A percentile compares a stretch with the other conserved stretches of the same genome.
Evolutionary conservation across 2,888 invertebrate species (phyloP).

Genomic region (Augochlorella aurata): DNA sequence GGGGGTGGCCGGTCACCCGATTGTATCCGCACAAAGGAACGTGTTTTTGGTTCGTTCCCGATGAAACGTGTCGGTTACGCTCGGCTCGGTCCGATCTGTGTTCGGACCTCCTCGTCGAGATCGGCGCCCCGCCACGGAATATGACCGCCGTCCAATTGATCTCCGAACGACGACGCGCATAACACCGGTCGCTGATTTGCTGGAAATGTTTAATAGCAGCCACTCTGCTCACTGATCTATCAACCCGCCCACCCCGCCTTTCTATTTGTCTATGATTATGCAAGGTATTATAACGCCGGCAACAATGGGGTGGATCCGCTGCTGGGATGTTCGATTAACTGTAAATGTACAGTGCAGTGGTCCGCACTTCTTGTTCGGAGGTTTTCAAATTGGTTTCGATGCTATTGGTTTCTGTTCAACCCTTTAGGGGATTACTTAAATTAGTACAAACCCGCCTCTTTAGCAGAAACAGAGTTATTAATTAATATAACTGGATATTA

Average conservation of each 20-base stretch:
- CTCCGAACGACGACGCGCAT: constrained; percentile 29
- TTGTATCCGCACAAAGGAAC: constrained; percentile 49
- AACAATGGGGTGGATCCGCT: neutral
- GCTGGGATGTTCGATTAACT: neutral
- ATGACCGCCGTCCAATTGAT: constrained; percentile 44
- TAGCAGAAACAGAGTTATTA: no score
- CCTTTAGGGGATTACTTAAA: no score
- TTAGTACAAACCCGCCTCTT: no score
- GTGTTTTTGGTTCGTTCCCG: constrained; percentile 57
- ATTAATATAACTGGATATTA: no score
- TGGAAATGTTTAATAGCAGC: constrained; percentile 35
- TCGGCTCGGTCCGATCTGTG: constrained; percentile 35
- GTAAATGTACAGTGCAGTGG: neutral
- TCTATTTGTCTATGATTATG: constrained; percentile 12
- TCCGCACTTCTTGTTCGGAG: neutral
- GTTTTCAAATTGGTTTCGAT: neutral
- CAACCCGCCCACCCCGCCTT: neutral
- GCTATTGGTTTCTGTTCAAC: no score
- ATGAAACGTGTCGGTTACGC: constrained; percentile 55
- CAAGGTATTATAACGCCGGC: neutral
- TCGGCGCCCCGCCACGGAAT: constrained; percentile 30
- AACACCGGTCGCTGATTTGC: constrained; percentile 46
- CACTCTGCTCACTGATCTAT: neutral
- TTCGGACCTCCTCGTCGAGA: constrained; percentile 35
- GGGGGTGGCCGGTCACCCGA: constrained; percentile 49